Evolutionary conservation across 2,888 invertebrate species (phyloP).

Genomic region (Drosophila anomelani): DNA sequence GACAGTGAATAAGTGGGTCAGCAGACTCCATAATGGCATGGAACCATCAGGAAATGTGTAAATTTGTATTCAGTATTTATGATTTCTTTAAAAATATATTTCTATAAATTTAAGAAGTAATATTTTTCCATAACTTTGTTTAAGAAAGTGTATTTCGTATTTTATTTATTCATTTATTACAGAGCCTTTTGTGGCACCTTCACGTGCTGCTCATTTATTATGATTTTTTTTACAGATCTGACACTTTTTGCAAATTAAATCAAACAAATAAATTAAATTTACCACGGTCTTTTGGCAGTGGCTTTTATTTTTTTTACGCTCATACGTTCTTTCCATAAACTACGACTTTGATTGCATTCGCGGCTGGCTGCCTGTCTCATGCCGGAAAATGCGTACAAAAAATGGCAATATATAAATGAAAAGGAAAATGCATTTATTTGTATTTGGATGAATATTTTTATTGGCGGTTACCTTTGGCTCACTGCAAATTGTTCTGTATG

Average conservation of each 20-base stretch:
- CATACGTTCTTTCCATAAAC: conserved; percentile 30
- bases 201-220: conserved; percentile 37
- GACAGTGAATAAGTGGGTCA: conserved; percentile 13
- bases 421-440: conserved; percentile 45
- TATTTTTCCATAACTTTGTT: neutral
- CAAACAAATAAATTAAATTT: conserved; percentile 61
- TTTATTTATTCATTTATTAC: neutral
- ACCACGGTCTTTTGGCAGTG: conserved; percentile 43
- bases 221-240: conserved; percentile 27
- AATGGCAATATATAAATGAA: conserved; percentile 19
- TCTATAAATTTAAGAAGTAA: neutral
- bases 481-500: conserved; percentile 47
- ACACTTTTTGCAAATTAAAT: conserved; percentile 49
- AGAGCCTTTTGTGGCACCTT: neutral
- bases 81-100: neutral
- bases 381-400: conserved; percentile 37
- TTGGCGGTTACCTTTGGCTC: conserved; percentile 67
- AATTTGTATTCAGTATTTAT: too few relatives aligned
- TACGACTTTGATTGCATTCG: conserved; percentile 50
- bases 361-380: conserved; percentile 38
- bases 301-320: conserved; percentile 21
- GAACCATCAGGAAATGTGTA: too few relatives aligned
- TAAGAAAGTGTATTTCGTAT: neutral
- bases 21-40: neutral
- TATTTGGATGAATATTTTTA: conserved; percentile 60